These are phyloP conservation scores for Sitta carolinensis DNA, from an alignment of 2,797 vertebrate genomes.

Conservation along the genomic window DNA sequence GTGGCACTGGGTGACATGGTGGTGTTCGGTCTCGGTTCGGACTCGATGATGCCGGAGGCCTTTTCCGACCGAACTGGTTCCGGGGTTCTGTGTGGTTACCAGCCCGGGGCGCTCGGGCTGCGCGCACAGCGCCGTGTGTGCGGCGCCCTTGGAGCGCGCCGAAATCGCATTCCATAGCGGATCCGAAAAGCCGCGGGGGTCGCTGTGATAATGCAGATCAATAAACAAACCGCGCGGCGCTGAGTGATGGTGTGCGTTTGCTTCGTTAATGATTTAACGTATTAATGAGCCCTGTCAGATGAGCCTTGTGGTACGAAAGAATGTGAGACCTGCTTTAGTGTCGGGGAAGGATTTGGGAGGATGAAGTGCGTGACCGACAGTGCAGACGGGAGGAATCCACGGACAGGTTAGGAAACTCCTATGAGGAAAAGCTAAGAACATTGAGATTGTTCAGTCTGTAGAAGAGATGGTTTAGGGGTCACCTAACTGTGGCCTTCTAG, in stretches of 20 bases:
- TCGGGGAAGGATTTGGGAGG: background rate
- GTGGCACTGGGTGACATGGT: fast-evolving
- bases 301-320: background rate
- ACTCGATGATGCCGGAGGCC: background rate
- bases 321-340: background rate
- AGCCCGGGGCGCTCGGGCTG: background rate
- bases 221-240: fast-evolving
- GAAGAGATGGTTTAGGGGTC: background rate
- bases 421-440: background rate
- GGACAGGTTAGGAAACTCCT: background rate
- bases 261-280: too few species aligned
- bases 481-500: too few species aligned
- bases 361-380: background rate
- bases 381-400: background rate
- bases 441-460: background rate
- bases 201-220: background rate
- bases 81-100: background rate
- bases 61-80: fast-evolving
- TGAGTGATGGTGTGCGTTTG: background rate
- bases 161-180: fast-evolving
- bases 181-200: background rate
- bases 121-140: background rate
- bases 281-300: fast-evolving
- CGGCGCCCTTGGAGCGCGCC: background rate
- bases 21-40: background rate